A percentile compares a stretch with the other conserved stretches of the same genome.
Evolutionary conservation across 2,888 invertebrate species (phyloP).

Genomic region (Ormyrus pomaceus): DNA sequence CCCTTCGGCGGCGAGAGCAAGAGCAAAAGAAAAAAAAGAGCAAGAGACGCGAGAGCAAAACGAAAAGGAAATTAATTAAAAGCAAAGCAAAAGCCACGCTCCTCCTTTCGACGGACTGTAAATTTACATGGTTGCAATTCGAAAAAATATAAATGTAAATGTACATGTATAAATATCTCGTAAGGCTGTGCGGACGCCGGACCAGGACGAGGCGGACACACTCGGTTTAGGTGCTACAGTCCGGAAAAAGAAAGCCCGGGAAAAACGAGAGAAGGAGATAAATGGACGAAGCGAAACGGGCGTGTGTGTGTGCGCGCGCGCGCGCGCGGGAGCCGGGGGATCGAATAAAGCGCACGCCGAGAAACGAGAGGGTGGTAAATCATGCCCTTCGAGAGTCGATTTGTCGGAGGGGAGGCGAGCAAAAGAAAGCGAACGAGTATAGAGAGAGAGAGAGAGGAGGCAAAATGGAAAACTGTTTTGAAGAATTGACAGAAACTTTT

Average conservation of each 20-base stretch:
- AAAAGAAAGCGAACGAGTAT: constrained; percentile 11
- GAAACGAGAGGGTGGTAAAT: constrained; percentile 52
- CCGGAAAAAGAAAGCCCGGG: neutral
- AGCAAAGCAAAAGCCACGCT: constrained; percentile 53
- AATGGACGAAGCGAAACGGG: constrained; percentile 30
- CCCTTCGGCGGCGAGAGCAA: too few relatives aligned
- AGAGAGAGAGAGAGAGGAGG: constrained; percentile 49
- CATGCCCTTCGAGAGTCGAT: constrained; percentile 51
- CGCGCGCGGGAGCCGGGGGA: neutral
- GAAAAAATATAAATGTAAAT: constrained; percentile 59
- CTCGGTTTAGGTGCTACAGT: constrained; percentile 8
- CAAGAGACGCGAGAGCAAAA: neutral
- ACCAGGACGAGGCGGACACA: constrained; percentile 20
- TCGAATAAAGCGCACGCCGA: constrained; percentile 38
- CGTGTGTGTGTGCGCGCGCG: neutral
- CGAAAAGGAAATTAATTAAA: neutral
- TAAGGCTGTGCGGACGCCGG: constrained; percentile 30
- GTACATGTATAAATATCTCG: constrained; percentile 57
- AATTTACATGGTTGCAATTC: constrained; percentile 59
- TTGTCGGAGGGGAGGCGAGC: constrained; percentile 28
- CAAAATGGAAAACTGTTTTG: constrained; percentile 44
- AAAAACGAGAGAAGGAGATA: constrained; percentile 2
- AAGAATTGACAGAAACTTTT: constrained; percentile 48
- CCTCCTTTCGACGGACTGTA: constrained; percentile 63
- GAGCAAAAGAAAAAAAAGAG: neutral